These are phyloP conservation scores for Heliothis virescens DNA, from an alignment of 1,140 invertebrate species.

Conservation along the genomic window DNA sequence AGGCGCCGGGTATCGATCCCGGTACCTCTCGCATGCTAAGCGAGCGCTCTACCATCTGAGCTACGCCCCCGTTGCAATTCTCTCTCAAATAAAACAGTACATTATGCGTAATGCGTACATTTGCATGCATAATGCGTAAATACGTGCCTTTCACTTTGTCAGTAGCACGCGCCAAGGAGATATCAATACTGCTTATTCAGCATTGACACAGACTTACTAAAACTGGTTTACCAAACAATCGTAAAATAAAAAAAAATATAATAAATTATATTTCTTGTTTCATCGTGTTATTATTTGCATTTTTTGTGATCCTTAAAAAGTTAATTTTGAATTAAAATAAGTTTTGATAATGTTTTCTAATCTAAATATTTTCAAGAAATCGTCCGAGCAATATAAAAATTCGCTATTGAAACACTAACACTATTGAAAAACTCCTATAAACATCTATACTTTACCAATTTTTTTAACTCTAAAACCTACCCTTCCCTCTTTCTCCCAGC, in stretches of 20 bases:
- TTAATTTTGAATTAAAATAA: too few species aligned
- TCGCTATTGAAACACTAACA: not conserved
- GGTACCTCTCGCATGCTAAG: constrained; percentile 56
- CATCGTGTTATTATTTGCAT: not conserved
- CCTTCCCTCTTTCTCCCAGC: constrained; percentile 77
- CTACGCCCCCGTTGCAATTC: constrained; percentile 50
- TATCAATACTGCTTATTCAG: constrained; percentile 7
- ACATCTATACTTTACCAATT: too few species aligned
- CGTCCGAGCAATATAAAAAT: too few species aligned
- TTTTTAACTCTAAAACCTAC: too few species aligned
- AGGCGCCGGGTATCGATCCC: constrained; percentile 57
- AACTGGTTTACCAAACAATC: not conserved
- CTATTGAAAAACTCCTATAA: not conserved
- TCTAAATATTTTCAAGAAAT: too few species aligned
- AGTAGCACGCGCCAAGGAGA: not conserved
- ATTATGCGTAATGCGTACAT: not conserved
- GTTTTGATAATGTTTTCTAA: too few species aligned
- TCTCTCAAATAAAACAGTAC: constrained; percentile 9
- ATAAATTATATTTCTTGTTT: not conserved
- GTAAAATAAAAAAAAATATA: not conserved
- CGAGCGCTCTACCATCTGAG: constrained; percentile 58
- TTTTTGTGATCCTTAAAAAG: too few species aligned
- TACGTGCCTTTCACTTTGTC: constrained; percentile 51
- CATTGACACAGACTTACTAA: not conserved
- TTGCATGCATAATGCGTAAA: constrained; percentile 43